phyloP scores from a whole-genome alignment of 2,113 vertebrate species.

The Protobothrops mucrosquamatus region DNA sequence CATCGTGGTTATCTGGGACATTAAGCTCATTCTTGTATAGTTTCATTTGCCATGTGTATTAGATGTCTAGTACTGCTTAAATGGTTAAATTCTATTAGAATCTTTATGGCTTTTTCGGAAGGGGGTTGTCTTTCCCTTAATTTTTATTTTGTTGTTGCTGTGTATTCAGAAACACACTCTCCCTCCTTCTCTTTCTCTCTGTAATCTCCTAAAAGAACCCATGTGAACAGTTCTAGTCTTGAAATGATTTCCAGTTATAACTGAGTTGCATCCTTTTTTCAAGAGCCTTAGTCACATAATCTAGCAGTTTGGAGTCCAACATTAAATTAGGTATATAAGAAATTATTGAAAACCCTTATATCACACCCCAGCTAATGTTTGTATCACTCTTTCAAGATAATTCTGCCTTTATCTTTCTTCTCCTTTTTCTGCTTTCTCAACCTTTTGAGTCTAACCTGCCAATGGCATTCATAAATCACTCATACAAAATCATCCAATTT shows the following conservation, averaged over 20 bases:
- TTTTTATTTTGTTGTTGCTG: neutral
- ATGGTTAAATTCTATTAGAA: neutral
- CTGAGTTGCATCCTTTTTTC: neutral
- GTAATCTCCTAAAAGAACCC: neutral
- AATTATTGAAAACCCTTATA: neutral
- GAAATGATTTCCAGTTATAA: neutral
- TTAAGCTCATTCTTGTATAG: no score
- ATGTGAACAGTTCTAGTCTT: neutral
- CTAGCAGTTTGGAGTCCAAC: neutral
- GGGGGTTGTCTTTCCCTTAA: neutral
- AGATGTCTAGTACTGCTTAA: neutral
- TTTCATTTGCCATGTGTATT: neutral
- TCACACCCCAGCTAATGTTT: neutral
- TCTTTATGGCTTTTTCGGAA: neutral
- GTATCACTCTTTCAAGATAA: neutral
- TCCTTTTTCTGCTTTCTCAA: neutral
- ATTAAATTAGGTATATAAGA: neutral
- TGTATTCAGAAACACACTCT: neutral
- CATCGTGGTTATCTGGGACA: no score
- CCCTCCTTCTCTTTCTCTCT: no score
- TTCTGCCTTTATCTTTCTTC: neutral
- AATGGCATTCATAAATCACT: neutral
- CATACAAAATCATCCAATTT: neutral
- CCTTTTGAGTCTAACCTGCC: neutral
- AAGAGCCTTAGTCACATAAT: neutral